These are phyloP conservation scores for Heliconius nattereri DNA, from an alignment of 1,140 invertebrate species.

Conservation along the genomic window DNA sequence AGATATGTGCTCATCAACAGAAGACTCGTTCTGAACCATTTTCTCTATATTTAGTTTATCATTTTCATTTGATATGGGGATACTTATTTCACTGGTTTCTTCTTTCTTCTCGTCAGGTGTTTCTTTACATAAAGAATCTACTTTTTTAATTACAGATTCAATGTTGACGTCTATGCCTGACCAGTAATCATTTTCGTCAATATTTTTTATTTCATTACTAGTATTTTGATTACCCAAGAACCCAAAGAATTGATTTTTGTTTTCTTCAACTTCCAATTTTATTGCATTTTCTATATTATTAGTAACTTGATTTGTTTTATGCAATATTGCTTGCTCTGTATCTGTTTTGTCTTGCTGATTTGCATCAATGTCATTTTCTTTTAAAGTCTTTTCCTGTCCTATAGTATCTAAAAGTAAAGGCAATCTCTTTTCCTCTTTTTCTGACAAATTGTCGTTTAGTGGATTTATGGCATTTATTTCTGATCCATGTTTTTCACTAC, in stretches of 20 bases:
- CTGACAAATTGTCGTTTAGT: background rate
- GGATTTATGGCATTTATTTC: background rate
- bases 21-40: constrained; percentile 21
- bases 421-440: constrained; percentile 18
- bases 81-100: constrained; percentile 31
- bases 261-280: constrained; percentile 30
- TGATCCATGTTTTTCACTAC: constrained; percentile 24
- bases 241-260: constrained; percentile 40
- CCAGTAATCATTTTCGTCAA: constrained; percentile 88
- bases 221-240: constrained; percentile 42
- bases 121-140: constrained; percentile 83
- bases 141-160: constrained; percentile 90
- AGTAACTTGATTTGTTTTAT: constrained; percentile 28
- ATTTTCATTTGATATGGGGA: constrained; percentile 27
- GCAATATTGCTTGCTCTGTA: background rate
- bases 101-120: constrained; percentile 53
- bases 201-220: constrained; percentile 59
- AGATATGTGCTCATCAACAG: constrained; percentile 26
- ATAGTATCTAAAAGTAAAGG: background rate
- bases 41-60: constrained; percentile 26
- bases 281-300: constrained; percentile 32
- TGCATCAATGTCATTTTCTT: constrained; percentile 16
- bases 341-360: constrained; percentile 18
- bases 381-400: constrained; percentile 6
- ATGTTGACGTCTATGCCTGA: constrained; percentile 89